These are phyloP conservation scores for Odobenus rosmarus DNA, from an alignment of 2,113 vertebrate species.

Conservation along the genomic window DNA sequence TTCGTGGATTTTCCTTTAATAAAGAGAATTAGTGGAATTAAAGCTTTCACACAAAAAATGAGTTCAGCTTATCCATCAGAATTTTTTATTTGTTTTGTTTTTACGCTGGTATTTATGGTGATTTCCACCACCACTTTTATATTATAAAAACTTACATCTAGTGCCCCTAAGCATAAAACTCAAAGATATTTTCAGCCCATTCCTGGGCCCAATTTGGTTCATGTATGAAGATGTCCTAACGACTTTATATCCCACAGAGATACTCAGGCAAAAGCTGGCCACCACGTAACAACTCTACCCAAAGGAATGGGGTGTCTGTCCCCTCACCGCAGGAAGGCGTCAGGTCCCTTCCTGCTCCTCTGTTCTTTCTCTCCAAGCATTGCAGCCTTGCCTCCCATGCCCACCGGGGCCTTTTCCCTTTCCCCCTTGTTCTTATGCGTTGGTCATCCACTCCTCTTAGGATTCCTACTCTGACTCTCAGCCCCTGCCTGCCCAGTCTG, in stretches of 20 bases:
- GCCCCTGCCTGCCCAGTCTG: no score
- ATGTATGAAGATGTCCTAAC: not conserved
- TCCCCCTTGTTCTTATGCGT: no score
- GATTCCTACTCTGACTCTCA: not conserved
- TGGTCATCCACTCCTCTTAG: not conserved
- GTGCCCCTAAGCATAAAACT: not conserved
- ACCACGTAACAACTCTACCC: not conserved
- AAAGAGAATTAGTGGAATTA: constrained; percentile 25
- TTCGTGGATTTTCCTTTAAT: constrained; percentile 13
- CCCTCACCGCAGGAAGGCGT: not conserved
- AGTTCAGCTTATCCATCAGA: not conserved
- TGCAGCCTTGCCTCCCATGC: rapidly evolving
- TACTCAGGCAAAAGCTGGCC: not conserved
- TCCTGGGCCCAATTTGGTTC: not conserved
- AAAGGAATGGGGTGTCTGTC: not conserved
- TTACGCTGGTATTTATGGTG: not conserved
- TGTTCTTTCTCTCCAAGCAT: no score
- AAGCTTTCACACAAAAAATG: not conserved
- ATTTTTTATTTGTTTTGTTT: not conserved
- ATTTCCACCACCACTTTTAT: constrained; percentile 16
- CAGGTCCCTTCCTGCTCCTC: rapidly evolving
- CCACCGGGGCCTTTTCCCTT: rapidly evolving
- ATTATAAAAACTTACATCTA: not conserved
- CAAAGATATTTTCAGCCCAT: not conserved
- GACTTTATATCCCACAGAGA: not conserved